These are phyloP conservation scores for Pluvianellus socialis DNA, from an alignment of 2,113 vertebrate genomes.

Conservation along the genomic window DNA sequence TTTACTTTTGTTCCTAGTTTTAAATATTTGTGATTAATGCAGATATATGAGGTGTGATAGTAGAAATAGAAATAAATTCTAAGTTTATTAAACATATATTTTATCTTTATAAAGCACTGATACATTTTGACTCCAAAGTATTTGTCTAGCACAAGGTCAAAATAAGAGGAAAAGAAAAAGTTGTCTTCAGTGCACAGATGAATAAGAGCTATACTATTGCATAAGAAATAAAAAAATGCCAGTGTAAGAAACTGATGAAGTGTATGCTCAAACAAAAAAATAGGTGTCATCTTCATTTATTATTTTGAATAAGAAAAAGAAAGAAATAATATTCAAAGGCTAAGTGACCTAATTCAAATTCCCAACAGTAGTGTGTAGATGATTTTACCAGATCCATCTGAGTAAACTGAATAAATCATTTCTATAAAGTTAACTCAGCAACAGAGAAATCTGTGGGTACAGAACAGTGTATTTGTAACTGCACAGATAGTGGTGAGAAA, in stretches of 20 bases:
- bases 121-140: background rate
- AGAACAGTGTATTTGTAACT: conserved; percentile 9
- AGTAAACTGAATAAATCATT: conserved; percentile 5
- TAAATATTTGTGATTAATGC: background rate
- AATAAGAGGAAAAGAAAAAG: background rate
- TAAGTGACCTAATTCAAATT: background rate
- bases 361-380: background rate
- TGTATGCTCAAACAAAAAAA: conserved; percentile 30
- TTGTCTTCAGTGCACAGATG: background rate
- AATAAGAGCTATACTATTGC: background rate
- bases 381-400: conserved; percentile 25
- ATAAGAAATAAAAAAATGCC: background rate
- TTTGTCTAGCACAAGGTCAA: background rate
- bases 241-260: background rate
- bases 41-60: background rate
- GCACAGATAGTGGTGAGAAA: conserved; percentile 40
- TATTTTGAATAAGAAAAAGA: conserved; percentile 29
- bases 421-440: conserved; percentile 37
- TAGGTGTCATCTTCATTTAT: background rate
- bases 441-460: background rate
- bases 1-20: background rate
- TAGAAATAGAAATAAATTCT: background rate
- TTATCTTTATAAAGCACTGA: background rate
- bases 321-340: background rate
- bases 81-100: background rate